Base-by-base conservation (phyloP, 2,888 invertebrate genomes). In the Barypeithes pellucidus region DNA sequence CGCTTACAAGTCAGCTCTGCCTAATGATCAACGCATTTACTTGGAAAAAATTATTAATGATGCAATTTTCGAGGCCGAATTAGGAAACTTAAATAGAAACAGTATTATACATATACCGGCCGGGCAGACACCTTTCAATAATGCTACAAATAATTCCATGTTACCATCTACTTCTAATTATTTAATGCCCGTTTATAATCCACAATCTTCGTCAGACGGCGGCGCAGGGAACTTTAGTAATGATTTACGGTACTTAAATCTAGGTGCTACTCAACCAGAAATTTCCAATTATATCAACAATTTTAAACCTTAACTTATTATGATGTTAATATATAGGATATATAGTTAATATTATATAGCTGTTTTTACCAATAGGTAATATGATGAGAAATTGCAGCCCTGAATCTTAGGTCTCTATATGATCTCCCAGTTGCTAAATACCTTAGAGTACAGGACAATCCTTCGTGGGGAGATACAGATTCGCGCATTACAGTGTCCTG, bases 381-480 rank as follows among this genome's bases (percentile, higher is more conserved):
- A 18, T 47, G 63, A 47, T 5, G 45, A 24, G 63, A 63, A 20
- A 63, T 63, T 47, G 47, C 47, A 45, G 43, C 14, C 9, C 29
- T 45, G 14, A 63, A 63, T 45, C 22, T 63, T 24, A 63, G 45
- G 29, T 63, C 33, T 8, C 11, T 12, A 62, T 24, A 63, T n/a
- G 43, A 14, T 63, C 47, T 43, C 14, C 63, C 63, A 22, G 47
- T 43, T n/a, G 63, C 63, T 22, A 63, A 45, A 63, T 45, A 63
- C 18, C 63, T 41, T 20, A 63, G 22, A n/a, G 63, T 63, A 14
- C 20, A 18, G 45, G 20, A 50, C 16, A 65, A 14, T 36, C 65
- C 9, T 14, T 63, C 47, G 20, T 63, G 63, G 8, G 63, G 47
- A 57, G 33, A 57, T 57, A 57, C 47, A 45, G 61, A 33, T 61